phyloP scores from a whole-genome alignment of 2,888 invertebrate species.

The Bimastos eiseni region DNA sequence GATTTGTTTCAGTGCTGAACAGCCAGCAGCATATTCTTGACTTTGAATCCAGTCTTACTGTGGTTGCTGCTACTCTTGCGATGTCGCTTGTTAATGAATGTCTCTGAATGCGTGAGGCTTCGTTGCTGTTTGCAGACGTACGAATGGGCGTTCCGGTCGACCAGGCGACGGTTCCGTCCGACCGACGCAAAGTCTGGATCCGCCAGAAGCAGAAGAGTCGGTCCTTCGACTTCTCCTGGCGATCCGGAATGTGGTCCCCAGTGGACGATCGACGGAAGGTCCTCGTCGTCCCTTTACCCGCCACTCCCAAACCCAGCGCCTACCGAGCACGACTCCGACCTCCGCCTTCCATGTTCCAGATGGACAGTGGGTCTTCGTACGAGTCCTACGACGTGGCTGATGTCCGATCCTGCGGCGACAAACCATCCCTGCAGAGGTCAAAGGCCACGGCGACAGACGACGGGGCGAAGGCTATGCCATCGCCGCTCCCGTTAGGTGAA shows the following conservation, averaged over 20 bases:
- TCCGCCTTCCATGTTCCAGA: conserved; percentile 40
- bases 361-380: conserved; percentile 43
- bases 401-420: not conserved
- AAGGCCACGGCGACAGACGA: not conserved
- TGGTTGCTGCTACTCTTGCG: too few species aligned
- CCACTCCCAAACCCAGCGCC: conserved; percentile 18
- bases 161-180: not conserved
- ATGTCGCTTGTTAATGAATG: not conserved
- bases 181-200: conserved; percentile 27
- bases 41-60: too few species aligned
- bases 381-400: conserved; percentile 37
- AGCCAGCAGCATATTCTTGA: too few species aligned
- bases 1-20: too few species aligned
- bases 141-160: not conserved
- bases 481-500: not conserved
- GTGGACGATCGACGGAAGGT: conserved; percentile 36
- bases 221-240: conserved; percentile 41
- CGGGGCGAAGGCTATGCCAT: not conserved
- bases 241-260: conserved; percentile 40
- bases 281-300: conserved; percentile 30
- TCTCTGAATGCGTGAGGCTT: not conserved
- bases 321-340: not conserved
- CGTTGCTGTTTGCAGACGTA: not conserved
- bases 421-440: not conserved
- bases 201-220: conserved; percentile 37